Base-by-base conservation (phyloP, 2,888 invertebrate genomes). In the Subacronicta megacephala region DNA sequence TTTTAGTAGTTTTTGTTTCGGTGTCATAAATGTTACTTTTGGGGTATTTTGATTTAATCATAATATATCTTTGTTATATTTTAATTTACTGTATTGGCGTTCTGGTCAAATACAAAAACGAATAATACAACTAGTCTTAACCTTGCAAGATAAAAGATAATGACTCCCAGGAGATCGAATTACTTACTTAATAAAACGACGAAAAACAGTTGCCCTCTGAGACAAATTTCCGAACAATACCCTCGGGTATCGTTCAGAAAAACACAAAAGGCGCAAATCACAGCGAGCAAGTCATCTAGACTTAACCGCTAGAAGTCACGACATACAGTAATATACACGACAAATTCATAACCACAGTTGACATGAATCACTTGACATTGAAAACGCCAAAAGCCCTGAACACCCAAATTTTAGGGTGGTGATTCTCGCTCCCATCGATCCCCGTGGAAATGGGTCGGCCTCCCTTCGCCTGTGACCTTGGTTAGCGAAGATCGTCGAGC, bases 321-420 rank as follows among this genome's bases (percentile, higher is more conserved):
- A 75, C 78, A 92, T 85, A 80, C 47, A 67, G 83, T 81, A 80
- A 85, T 90, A 88, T 89, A 82, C 83, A 85, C 77, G 81, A 74
- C 60, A 80, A 83, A 77, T 81, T 82, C 79, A 81, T 62, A 75
- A 68, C 74, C 77, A 76, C 75, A 61, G 74, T 74, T 72, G 62
- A 49, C 84, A 87, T 88, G 92, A 90, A 86, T 89, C 87, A 86
- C 86, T 87, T 93, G 93, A 93, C 93, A 94, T 94, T 94, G 93
- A 93, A 92, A 93, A 89, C 81, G 77, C 77, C 80, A 80, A 81
- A 83, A 79, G 78, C 79, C 59, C 40, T 81, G 82, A 85, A 83
- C 85, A 82, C 83, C 84, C 80, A 80, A 85, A 83, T 82, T 83
- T 82, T 74, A 71, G 87, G 88, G 88, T 82, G 86, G 86, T 40